Evolutionary conservation across 2,113 vertebrate genomes (phyloP).

Genomic region (Suricata suricatta): DNA sequence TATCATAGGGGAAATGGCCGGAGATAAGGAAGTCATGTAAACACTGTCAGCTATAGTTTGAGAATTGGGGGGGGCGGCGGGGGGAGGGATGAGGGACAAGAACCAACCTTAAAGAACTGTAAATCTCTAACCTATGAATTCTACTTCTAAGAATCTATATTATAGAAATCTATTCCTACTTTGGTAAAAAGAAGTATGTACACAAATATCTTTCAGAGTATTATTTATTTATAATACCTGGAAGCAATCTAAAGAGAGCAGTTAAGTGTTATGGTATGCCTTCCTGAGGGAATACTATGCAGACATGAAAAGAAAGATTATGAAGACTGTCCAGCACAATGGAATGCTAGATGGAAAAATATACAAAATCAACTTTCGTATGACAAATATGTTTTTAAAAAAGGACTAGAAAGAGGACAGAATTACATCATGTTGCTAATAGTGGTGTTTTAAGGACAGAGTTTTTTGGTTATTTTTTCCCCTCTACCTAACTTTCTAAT

Average conservation of each 20-base stretch:
- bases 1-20: not conserved
- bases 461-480: not conserved
- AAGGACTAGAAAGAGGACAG: conserved; percentile 12
- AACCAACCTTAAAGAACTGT: not conserved
- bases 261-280: not conserved
- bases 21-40: conserved; percentile 22
- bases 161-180: not conserved
- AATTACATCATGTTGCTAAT: conserved; percentile 21
- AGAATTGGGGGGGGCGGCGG: conserved; percentile 6
- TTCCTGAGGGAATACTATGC: not conserved
- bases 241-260: not conserved
- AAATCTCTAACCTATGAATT: not conserved
- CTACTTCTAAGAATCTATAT: not conserved
- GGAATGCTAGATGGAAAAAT: not conserved
- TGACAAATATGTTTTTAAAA: not conserved
- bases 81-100: not conserved
- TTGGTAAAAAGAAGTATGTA: not conserved
- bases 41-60: conserved; percentile 8
- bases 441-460: not conserved
- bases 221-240: conserved; percentile 22
- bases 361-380: not conserved
- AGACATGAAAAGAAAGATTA: not conserved
- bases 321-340: not conserved
- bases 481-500: not conserved
- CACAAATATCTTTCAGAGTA: not conserved